Base-by-base conservation (phyloP, 1,140 invertebrate genomes). In the Drosophila chauvacae region DNA sequence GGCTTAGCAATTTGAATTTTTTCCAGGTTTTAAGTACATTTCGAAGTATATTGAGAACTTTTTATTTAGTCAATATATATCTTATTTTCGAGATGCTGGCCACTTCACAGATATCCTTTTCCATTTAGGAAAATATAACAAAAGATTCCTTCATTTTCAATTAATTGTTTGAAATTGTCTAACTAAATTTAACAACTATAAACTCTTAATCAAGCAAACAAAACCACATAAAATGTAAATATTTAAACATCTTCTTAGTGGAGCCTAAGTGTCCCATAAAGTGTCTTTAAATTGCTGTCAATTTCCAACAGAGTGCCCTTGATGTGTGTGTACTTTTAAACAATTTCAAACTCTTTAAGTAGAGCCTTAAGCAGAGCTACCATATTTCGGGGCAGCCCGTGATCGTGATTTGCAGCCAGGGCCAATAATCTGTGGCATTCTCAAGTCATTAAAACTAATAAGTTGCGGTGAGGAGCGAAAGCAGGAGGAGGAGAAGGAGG, bases 371-470 rank as follows among this genome's bases (percentile, higher is more conserved):
- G n/a, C 16, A n/a, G 28, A 35, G 30, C 20, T 20, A 4, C 30
- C 33, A 56, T 7, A 56, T 26, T 56, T 56, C 1, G 35, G 53
- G 35, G 20, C 53, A 56, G 53, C 39, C 20, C 18, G 4, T 37
- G 33, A 56, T 53, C 51, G 51, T 53, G 51, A 53, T 53, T 53
- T 35, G 50, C 50, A 51, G 10, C 50, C 7, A 14, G 28, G 50
- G 50, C 50, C 7, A 6, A 11, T 18, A 53, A 20, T 37, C 33
- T 26, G 28, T 23, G 53, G 53, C 53, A 56, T 56, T 56, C 53
- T 26, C 53, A 56, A 56, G 35, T 56, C 53, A 56, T 56, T 56
- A 56, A 56, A 56, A 56, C 53, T 39, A 56, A 56, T 56, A 56
- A 26, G 35, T 56, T 56, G 53, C 37, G 53, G 53, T 56, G 37